Percentiles rank a stretch among this genome's conserved stretches.
These are phyloP conservation scores for Artibeus jamaicensis DNA, from an alignment of 2,797 vertebrate species.

Conservation along the genomic window DNA sequence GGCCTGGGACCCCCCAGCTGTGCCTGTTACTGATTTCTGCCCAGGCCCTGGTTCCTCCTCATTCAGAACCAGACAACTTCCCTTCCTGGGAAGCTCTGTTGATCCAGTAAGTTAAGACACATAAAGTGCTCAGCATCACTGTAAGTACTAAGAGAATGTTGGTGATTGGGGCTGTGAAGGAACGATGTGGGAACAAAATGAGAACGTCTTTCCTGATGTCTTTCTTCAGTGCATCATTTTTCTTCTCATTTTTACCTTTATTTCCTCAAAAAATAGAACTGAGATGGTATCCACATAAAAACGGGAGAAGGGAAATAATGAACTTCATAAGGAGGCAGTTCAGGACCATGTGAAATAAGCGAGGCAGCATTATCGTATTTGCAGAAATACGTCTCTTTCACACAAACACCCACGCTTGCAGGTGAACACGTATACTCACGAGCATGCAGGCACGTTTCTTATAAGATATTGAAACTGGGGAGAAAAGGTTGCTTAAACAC, in stretches of 20 bases:
- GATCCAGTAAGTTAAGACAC: not conserved
- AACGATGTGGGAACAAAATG: not conserved
- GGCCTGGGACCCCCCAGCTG: not conserved
- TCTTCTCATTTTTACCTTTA: not conserved
- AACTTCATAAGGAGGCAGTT: not conserved
- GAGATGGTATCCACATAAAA: not conserved
- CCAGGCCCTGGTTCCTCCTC: not conserved
- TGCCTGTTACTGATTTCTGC: no score
- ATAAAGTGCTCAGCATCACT: not conserved
- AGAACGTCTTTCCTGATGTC: not conserved
- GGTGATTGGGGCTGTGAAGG: not conserved
- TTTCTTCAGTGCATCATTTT: not conserved
- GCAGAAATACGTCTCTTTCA: not conserved
- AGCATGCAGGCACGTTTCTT: not conserved
- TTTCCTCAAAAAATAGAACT: not conserved
- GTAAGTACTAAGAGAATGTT: not conserved
- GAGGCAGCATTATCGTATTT: not conserved
- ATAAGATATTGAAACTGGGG: not conserved
- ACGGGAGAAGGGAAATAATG: not conserved
- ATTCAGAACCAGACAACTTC: not conserved
- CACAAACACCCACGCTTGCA: not conserved
- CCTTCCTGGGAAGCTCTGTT: not conserved
- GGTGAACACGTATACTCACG: not conserved
- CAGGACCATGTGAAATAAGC: not conserved
- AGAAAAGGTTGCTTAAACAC: not conserved